Conservation (phyloP, 2,113 vertebrate species). For the Platycercus adscitus region DNA sequence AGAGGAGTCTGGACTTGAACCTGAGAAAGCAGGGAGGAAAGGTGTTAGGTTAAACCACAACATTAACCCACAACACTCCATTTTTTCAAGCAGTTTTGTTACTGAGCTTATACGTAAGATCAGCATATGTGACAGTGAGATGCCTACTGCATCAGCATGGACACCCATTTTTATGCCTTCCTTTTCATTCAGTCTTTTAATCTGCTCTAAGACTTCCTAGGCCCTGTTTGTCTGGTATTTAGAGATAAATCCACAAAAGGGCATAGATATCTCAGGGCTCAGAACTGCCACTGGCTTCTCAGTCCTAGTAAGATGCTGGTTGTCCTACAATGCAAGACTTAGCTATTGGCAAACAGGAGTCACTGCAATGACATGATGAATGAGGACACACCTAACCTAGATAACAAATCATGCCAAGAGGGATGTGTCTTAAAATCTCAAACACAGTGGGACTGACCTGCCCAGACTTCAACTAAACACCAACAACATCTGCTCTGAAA, state of each 20-base stretch:
- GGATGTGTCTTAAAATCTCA: neutral
- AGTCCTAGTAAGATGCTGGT: neutral
- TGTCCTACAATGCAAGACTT: neutral
- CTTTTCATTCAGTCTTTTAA: neutral
- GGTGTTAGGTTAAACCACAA: neutral
- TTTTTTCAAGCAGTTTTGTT: neutral
- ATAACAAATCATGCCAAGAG: neutral
- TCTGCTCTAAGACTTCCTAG: neutral
- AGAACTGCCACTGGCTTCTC: neutral
- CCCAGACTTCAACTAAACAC: neutral
- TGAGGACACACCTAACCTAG: neutral
- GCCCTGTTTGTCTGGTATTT: neutral
- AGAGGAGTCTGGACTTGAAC: neutral
- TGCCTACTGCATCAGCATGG: neutral
- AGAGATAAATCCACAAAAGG: neutral
- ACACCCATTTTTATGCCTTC: neutral
- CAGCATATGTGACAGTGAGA: accelerated
- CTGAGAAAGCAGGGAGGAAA: neutral
- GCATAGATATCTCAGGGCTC: neutral
- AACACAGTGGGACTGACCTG: neutral
- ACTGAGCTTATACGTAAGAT: neutral
- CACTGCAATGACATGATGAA: neutral
- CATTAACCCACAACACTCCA: neutral
- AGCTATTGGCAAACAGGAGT: neutral
- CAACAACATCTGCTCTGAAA: neutral